Base-by-base conservation (phyloP, 1,140 invertebrate species). In the Formica selysi region DNA sequence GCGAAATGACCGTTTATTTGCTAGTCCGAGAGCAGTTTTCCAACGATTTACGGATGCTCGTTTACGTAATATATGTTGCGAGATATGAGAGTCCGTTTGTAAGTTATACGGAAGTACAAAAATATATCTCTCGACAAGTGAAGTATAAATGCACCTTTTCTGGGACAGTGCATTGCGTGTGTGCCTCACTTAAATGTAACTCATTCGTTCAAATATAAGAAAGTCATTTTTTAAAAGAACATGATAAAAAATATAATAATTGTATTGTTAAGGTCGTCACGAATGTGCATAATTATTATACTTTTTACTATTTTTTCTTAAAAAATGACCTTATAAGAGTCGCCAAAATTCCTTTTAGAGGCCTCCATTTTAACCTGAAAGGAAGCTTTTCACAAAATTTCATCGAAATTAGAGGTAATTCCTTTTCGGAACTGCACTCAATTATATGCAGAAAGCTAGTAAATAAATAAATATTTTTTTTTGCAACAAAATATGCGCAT, bases 1-100 rank as follows among this genome's bases (percentile, higher is more conserved):
- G 19, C 8, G 26, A 54, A 81, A 81, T 73, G 61, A 61, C 26
- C 67, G 38, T 81, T 44, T 26, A 81, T 81, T 81, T 81, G 29
- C 65, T 41, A 41, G 1, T 26, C 36, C 5, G 6, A 41, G 67
- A 13, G 36, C 16, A 71, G 16, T 71, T 16, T 5, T 26, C n/a
- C 36, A 8, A 68, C 29, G 44, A 70, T 48, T 16, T 80, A 70
- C 10, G 64, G 10, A 44, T 16, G 19, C 67, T 73, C 67, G 51
- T 81, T 81, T 81, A 32, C 36, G 67, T 61, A 38, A 36, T 59
- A 70, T 22, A 8, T 59, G 10, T 41, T 22, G 62, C 48, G 67
- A 81, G 26, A 41, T 57, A 59, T 19, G 51, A 81, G 22, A 3
- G 3, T 41, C 10, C 3, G 19, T 61, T 61, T 32, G 36, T 59